These are phyloP conservation scores for Portevinia maculata DNA, from an alignment of 2,888 invertebrate genomes.

Conservation along the genomic window DNA sequence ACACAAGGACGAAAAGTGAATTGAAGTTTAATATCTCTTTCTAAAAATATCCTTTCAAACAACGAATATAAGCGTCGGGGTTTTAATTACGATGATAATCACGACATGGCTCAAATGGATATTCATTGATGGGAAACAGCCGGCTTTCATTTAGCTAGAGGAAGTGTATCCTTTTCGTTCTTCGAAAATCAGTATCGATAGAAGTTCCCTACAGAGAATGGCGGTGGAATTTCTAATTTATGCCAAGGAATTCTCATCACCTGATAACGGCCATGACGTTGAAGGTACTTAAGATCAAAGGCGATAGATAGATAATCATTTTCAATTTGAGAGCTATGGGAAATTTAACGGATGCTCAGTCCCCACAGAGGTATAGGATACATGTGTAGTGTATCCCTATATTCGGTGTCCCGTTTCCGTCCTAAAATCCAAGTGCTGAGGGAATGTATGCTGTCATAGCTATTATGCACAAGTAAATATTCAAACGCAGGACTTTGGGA, in stretches of 20 bases:
- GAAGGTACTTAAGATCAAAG: constrained; percentile 63
- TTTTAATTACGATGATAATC: constrained; percentile 39
- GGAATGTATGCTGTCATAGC: constrained; percentile 25
- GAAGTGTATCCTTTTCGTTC: neutral
- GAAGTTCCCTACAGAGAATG: neutral
- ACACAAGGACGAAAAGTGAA: constrained; percentile 15
- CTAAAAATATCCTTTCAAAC: constrained; percentile 21
- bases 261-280: constrained; percentile 45
- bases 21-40: constrained; percentile 29
- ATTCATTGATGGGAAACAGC: constrained; percentile 14
- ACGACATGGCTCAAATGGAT: neutral
- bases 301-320: constrained; percentile 48
- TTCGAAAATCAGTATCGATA: constrained; percentile 18
- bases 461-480: constrained; percentile 63
- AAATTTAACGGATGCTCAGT: constrained; percentile 57
- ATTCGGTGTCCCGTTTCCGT: neutral
- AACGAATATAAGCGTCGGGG: constrained; percentile 2
- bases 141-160: neutral
- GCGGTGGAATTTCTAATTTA: constrained; percentile 45
- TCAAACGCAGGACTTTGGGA: constrained; percentile 51
- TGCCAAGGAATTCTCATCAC: constrained; percentile 49
- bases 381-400: constrained; percentile 5
- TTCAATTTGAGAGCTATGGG: constrained; percentile 62
- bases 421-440: constrained; percentile 9
- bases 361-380: neutral